These are phyloP conservation scores for Ephialtes manifestator DNA, from an alignment of 2,888 invertebrate genomes.

Conservation along the genomic window DNA sequence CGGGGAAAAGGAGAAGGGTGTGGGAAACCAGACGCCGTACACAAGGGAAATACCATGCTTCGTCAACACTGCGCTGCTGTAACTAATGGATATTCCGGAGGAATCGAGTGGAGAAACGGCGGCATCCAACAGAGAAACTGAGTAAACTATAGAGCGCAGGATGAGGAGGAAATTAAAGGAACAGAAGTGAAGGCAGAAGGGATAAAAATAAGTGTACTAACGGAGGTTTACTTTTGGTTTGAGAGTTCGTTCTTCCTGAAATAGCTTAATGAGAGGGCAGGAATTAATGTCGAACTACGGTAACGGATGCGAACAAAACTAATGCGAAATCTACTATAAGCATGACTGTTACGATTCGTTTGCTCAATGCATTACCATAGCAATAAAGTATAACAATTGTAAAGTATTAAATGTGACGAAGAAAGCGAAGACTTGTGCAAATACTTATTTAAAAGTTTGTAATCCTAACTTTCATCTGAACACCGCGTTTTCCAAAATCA, in stretches of 20 bases:
- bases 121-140: conserved; percentile 76
- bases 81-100: conserved; percentile 85
- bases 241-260: background rate
- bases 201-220: conserved; percentile 14
- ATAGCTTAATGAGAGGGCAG: background rate
- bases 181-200: background rate
- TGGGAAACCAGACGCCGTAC: conserved; percentile 81
- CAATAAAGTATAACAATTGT: background rate
- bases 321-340: background rate
- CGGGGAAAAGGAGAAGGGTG: conserved; percentile 52
- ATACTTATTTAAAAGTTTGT: background rate
- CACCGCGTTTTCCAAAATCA: background rate
- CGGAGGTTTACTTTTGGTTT: conserved; percentile 8
- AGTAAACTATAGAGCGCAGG: background rate
- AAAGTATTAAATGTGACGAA: background rate
- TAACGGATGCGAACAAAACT: background rate
- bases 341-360: background rate
- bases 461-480: background rate
- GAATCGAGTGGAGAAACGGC: conserved; percentile 82
- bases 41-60: conserved; percentile 86
- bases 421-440: background rate
- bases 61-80: conserved; percentile 85
- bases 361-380: background rate
- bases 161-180: conserved; percentile 33
- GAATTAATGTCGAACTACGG: background rate